Percentiles rank a stretch among this genome's conserved stretches.
Evolutionary conservation across 30 jellyfish, hydroid and myxozoan species (phyloP).

Genomic region (Chironex yamaguchii): DNA sequence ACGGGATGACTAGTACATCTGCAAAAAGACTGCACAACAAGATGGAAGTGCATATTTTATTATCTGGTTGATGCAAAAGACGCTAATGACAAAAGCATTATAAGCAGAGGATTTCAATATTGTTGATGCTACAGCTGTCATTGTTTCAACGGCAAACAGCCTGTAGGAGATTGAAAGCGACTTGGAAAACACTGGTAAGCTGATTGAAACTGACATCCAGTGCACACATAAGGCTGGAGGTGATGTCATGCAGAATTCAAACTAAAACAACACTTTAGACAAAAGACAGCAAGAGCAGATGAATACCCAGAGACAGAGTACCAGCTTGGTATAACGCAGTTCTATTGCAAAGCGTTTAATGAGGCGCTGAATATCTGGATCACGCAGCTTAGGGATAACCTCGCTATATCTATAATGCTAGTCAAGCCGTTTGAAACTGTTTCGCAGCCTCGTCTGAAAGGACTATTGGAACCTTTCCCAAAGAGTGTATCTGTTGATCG

Average conservation of each 20-base stretch:
- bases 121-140: slow-evolving; percentile 26
- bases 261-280: slow-evolving; percentile 3
- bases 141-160: slow-evolving; percentile 6
- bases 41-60: slow-evolving; percentile 29
- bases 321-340: slow-evolving; percentile 9
- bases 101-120: slow-evolving; percentile 43
- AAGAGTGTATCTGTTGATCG: no score
- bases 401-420: background rate
- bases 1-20: background rate
- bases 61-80: background rate
- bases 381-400: slow-evolving; percentile 13
- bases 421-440: slow-evolving; percentile 19
- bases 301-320: slow-evolving; percentile 33
- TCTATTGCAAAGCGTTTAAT: slow-evolving; percentile 9
- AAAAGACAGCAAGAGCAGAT: slow-evolving; percentile 1
- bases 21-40: no score
- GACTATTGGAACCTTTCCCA: no score
- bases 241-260: background rate
- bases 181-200: no score
- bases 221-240: slow-evolving; percentile 49
- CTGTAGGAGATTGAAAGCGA: no score
- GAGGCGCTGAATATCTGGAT: background rate
- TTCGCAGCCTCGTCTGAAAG: background rate
- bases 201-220: slow-evolving; percentile 39
- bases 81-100: slow-evolving; percentile 39